Evolutionary conservation across 2,797 vertebrate species (phyloP).

Genomic region (Argya squamiceps): DNA sequence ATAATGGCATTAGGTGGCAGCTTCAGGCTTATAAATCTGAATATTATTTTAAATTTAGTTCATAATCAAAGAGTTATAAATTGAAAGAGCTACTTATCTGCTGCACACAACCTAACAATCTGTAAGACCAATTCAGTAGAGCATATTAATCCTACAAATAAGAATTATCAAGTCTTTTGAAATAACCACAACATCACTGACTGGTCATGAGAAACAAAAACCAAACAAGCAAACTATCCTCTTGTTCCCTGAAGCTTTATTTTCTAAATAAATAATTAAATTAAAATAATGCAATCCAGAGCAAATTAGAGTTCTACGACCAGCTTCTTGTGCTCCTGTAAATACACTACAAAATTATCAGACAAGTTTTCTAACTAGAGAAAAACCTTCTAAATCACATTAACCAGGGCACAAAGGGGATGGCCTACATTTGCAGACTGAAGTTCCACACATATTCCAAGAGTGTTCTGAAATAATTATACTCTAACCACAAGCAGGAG

Average conservation of each 20-base stretch:
- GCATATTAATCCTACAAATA: background rate
- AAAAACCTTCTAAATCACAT: constrained; percentile 43
- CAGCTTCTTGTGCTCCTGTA: background rate
- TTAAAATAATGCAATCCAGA: background rate
- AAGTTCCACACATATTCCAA: constrained; percentile 33
- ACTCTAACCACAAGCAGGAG: constrained; percentile 32
- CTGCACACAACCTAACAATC: background rate
- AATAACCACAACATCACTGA: background rate
- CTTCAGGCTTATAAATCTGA: background rate
- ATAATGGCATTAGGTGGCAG: constrained; percentile 8
- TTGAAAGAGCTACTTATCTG: background rate
- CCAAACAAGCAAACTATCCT: background rate
- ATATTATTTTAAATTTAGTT: constrained; percentile 23
- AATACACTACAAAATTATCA: constrained; percentile 8
- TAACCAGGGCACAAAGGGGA: constrained; percentile 29
- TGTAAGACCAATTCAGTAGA: background rate
- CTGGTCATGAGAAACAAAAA: background rate
- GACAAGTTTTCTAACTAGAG: constrained; percentile 8
- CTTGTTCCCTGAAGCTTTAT: background rate
- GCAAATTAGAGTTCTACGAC: background rate
- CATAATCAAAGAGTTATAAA: constrained; percentile 1
- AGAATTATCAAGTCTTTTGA: background rate
- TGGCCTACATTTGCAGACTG: constrained; percentile 7
- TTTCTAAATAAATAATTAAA: background rate
- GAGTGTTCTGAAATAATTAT: constrained; percentile 51